Evolutionary conservation across 2,797 vertebrate genomes (phyloP), one percentile per base, ranked within the genome.

Genomic region (Sebastes steindachneri): DNA sequence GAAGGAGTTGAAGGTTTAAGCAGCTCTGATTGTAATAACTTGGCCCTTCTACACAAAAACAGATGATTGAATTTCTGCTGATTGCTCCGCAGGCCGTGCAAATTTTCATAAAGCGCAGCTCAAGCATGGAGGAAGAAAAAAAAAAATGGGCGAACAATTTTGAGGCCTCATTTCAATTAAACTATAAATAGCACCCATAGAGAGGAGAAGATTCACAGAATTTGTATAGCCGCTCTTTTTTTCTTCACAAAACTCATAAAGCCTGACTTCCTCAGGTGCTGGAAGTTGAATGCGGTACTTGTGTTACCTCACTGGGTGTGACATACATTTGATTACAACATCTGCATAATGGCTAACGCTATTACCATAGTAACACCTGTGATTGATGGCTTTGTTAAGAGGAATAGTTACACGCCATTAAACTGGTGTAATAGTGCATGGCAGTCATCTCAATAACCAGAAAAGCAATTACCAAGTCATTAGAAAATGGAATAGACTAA

Each of bases 361-460:
- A 90, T 94, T 84, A 76, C 93, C 88, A 92, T 86, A 87, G 93
- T 14, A 93, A 92, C 91, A 81, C 84, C 81, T 84, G 82, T 94
- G 93, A 95, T 92, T 94, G 92, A 95, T 95, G 92, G 88, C 91
- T 94, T 90, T 94, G 92, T 94, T 94, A 94, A 92, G 88, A 88
- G 88, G 83, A 94, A 90, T 93, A 92, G 94, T 93, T 94, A 91
- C 90, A 90, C 85, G 68, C 86, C 91, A 95, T 95, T 94, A 94
- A 91, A 93, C 92, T 86, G 86, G 89, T 82, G 87, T 94, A 94
- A 95, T 94, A 93, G 91, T 88, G 94, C 93, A 90, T 94, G 91
- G 91, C 93, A 94, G 89, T 92, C 92, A 85, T 94, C 91, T 94
- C 92, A 94, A 94, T 94, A 94, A 94, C 90, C 89, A 86, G 89